Base-by-base conservation (phyloP, 2,113 vertebrate genomes). In the Isurus oxyrinchus region DNA sequence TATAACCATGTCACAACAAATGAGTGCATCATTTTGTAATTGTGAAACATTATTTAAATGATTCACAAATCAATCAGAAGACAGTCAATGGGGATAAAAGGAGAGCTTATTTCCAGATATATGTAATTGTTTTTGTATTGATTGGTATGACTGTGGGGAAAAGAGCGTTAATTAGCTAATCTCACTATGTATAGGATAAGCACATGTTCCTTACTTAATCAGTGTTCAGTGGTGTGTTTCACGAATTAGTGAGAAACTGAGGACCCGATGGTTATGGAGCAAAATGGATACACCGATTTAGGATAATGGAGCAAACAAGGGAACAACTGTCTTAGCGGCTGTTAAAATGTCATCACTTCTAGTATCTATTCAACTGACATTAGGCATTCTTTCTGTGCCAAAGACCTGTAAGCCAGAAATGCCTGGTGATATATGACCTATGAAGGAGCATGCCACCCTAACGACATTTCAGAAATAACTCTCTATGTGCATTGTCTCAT, bases 61-160 rank as follows among this genome's bases (percentile, higher is more conserved):
- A 55, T 55, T 95, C 14, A 27, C 49, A 72, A 13, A 16, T 69
- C 11, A 35, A 53, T 72, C 19, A 13, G 44, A 44, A 31, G 40
- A 27, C 63, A 95, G 66, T 53, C 44, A 72, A 72, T 72, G 66
- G 67, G 44, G 49, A 44, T 95, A 40, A 95, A 67, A 94, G 21
- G 6, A 72, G 94, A 76, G 49, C 76, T 95, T 95, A 72, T 69
- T 55, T 95, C 66, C 67, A 55, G 66, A 14, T 95, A 35, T 35
- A 19, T 55, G 94, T 72, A 95, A 72, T 95, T 72, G 94, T 95
- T 35, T 69, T 95, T 72, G 49, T 72, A 95, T 76, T 95, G 94
- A 72, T 27, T 11, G 69, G 49, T 49, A 44, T 76, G 66, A 72
- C 67, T 72, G 67, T 53, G 94, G 94, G 67, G 67, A 55, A 72